Conservation (phyloP, 2,797 vertebrate genomes). For the Anolis apletophallus region DNA sequence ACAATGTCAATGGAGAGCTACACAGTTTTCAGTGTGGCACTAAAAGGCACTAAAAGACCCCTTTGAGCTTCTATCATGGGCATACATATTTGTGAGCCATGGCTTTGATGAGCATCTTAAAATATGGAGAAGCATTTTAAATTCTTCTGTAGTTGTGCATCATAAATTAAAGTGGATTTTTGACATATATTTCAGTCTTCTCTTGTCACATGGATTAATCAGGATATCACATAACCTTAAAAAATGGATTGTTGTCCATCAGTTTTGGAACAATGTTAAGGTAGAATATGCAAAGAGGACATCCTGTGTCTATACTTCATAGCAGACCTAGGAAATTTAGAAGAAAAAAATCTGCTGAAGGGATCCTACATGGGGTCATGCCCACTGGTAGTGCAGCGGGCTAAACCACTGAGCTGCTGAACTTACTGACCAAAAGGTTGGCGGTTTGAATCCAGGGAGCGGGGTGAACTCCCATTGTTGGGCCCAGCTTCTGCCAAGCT, state of each 20-base stretch:
- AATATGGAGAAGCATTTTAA: neutral
- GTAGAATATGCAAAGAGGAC: neutral
- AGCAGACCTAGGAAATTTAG: too few relatives aligned
- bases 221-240: neutral
- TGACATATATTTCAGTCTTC: neutral
- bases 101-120: neutral
- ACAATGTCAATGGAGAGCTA: neutral
- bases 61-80: neutral
- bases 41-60: neutral
- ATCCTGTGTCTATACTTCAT: slow-evolving; percentile 48
- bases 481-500: too few relatives aligned
- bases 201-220: neutral
- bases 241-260: neutral
- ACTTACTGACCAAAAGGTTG: too few relatives aligned
- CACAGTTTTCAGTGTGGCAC: neutral
- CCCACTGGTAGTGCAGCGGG: too few relatives aligned
- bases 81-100: neutral
- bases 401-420: too few relatives aligned
- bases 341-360: too few relatives aligned
- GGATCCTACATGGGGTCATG: too few relatives aligned
- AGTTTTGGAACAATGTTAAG: neutral
- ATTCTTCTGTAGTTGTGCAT: neutral
- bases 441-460: too few relatives aligned
- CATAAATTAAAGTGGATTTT: neutral
- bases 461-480: too few relatives aligned